phyloP scores from a whole-genome alignment of 2,797 vertebrate species.

The Schizothorax lantsangensis region DNA sequence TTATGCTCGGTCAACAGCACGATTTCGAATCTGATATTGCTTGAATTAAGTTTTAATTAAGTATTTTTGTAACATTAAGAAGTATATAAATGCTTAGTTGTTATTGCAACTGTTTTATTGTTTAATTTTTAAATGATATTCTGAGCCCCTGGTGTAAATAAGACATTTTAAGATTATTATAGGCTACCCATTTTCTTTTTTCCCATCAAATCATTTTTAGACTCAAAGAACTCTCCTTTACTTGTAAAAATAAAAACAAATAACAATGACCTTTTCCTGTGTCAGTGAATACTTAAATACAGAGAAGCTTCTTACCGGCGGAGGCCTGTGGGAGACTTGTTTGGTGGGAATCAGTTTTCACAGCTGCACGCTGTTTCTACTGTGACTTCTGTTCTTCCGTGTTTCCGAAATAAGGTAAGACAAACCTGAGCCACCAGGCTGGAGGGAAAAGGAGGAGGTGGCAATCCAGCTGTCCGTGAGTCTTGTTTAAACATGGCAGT shows the following conservation, averaged over 20 bases:
- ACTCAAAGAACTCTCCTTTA: not conserved
- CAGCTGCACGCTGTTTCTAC: not conserved
- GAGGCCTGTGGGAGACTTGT: not conserved
- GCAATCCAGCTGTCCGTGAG: conserved; percentile 30
- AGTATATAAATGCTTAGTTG: not conserved
- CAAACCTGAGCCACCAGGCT: conserved; percentile 36
- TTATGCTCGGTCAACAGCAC: not conserved
- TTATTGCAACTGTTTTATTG: not conserved
- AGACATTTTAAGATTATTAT: not conserved
- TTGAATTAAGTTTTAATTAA: not conserved
- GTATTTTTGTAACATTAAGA: not conserved
- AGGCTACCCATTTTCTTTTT: not conserved
- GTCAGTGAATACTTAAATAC: not conserved
- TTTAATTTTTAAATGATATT: not conserved
- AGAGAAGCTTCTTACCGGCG: conserved; percentile 32
- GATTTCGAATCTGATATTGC: not conserved
- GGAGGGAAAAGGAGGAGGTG: conserved; percentile 31
- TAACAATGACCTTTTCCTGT: not conserved
- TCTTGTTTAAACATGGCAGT: conserved; percentile 35
- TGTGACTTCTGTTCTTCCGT: conserved; percentile 23
- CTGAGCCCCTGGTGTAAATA: not conserved
- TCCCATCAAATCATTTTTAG: not conserved
- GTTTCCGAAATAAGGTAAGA: conserved; percentile 20
- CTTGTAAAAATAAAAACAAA: not conserved
- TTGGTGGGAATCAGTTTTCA: not conserved